A percentile compares a stretch with the other conserved stretches of the same genome.
Evolutionary conservation across 2,797 vertebrate species (phyloP).

Genomic region (Sebastes vulpes): DNA sequence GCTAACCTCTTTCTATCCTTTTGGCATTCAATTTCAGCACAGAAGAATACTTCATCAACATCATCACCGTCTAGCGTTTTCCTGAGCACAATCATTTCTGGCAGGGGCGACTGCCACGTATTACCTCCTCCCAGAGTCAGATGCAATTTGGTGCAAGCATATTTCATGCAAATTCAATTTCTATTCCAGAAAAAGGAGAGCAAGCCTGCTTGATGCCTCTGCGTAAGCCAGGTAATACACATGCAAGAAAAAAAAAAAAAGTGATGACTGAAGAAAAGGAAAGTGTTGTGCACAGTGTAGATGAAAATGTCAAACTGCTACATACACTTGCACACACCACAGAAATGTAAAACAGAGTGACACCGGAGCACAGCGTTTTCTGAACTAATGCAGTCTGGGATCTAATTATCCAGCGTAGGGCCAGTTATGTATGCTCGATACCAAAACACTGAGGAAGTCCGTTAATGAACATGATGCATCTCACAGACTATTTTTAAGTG

Average conservation of each 20-base stretch:
- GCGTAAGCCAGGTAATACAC: slow-evolving; percentile 82
- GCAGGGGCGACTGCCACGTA: slow-evolving; percentile 82
- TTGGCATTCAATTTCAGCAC: slow-evolving; percentile 81
- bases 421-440: slow-evolving; percentile 25
- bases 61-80: slow-evolving; percentile 79
- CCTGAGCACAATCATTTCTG: slow-evolving; percentile 85
- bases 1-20: slow-evolving; percentile 69
- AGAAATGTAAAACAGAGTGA: slow-evolving; percentile 73
- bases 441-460: slow-evolving; percentile 14
- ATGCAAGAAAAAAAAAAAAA: slow-evolving; percentile 63
- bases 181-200: slow-evolving; percentile 80
- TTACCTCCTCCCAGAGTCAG: slow-evolving; percentile 86
- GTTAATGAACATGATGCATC: slow-evolving; percentile 35
- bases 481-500: slow-evolving; percentile 39
- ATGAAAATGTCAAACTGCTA: slow-evolving; percentile 79
- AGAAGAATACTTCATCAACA: slow-evolving; percentile 85
- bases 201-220: slow-evolving; percentile 73
- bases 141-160: slow-evolving; percentile 87
- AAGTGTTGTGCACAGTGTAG: slow-evolving; percentile 74
- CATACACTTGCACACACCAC: slow-evolving; percentile 69
- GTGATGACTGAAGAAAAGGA: slow-evolving; percentile 83
- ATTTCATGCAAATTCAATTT: slow-evolving; percentile 90
- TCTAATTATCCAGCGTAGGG: slow-evolving; percentile 57
- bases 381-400: slow-evolving; percentile 63
- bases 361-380: slow-evolving; percentile 57